Base-by-base conservation (phyloP, 2,113 vertebrate genomes). In the Varanus komodoensis region DNA sequence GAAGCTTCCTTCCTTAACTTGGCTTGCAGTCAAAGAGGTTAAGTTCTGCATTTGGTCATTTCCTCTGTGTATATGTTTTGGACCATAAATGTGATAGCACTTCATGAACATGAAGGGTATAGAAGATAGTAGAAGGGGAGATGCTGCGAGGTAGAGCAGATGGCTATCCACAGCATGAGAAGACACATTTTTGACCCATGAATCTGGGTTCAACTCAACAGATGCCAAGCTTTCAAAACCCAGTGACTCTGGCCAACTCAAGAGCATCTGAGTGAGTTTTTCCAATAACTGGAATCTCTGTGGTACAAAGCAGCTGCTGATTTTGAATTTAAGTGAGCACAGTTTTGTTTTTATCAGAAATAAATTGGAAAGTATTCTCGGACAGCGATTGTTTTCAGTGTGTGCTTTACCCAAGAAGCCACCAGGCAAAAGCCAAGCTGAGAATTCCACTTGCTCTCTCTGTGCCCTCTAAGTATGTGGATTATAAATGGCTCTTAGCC, bases 201-300 rank as follows among this genome's bases (percentile, higher is more conserved):
- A 94, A 94, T 94, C 93, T 95, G 91, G 94, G 92, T 95, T 96
- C 94, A 95, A 96, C 89, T 95, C 95, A 95, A 93, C 95, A 96
- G 95, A 93, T 96, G 94, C 93, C 88, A 90, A 92, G 82, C 89
- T 92, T 88, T 92, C 85, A 1, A 84, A 95, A 95, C 25, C 93
- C 95, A 95, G 93, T 95, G 94, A 94, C 94, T 92, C 74, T 92
- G 91, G 87, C 92, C 93, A 90, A 88, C 84, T 82, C 92, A 21
- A 0, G 54, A 93, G 90, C 80, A 95, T 92, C 8, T 29, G 82
- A 50, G n/a, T 38, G 83, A 68, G 34, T 75, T 50, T 52, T 32
- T 44, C 27, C 12, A 23, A 54, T 25, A 74, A 68, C 91, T 90
- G 84, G 83, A 87, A 84, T 93, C 88, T 64, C 25, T 92, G 93